These are phyloP conservation scores for Siphlonurus alternatus DNA, from an alignment of 2,888 invertebrate species.

Conservation along the genomic window DNA sequence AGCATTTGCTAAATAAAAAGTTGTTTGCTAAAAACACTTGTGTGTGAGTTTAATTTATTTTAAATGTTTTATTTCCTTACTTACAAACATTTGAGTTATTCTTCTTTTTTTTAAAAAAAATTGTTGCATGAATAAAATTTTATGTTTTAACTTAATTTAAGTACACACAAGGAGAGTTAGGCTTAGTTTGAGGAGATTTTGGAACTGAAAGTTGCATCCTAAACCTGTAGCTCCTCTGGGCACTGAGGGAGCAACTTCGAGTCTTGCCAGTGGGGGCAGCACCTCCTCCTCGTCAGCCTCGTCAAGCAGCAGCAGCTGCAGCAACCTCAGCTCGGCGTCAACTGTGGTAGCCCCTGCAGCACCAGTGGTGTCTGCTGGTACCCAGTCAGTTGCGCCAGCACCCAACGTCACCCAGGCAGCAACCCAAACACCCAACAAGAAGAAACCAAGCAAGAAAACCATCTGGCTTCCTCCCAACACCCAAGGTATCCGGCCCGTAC, in stretches of 20 bases:
- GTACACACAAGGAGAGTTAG: not conserved
- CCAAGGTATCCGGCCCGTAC: not conserved
- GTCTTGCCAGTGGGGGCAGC: not conserved
- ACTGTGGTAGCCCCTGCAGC: slow-evolving; percentile 8
- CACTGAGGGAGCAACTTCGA: slow-evolving; percentile 4
- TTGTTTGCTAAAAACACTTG: too few species aligned
- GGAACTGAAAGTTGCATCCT: not conserved
- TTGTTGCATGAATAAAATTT: too few species aligned
- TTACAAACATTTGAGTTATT: too few species aligned
- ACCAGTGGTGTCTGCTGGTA: slow-evolving; percentile 23
- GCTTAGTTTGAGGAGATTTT: not conserved
- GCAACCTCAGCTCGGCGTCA: not conserved
- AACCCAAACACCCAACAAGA: slow-evolving; percentile 10
- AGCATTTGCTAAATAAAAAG: too few species aligned
- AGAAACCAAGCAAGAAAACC: slow-evolving; percentile 4
- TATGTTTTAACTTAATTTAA: too few species aligned
- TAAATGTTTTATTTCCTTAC: too few species aligned
- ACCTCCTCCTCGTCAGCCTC: not conserved
- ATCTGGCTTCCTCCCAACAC: not conserved
- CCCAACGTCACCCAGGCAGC: slow-evolving; percentile 15
- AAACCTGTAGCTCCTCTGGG: not conserved
- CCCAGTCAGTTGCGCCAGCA: slow-evolving; percentile 15
- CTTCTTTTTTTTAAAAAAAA: too few species aligned
- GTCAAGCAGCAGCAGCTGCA: not conserved
- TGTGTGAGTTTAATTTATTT: too few species aligned